These are phyloP conservation scores for Gyrodactylus bullatarudis DNA, from an alignment of 1,140 invertebrate genomes.

Conservation along the genomic window DNA sequence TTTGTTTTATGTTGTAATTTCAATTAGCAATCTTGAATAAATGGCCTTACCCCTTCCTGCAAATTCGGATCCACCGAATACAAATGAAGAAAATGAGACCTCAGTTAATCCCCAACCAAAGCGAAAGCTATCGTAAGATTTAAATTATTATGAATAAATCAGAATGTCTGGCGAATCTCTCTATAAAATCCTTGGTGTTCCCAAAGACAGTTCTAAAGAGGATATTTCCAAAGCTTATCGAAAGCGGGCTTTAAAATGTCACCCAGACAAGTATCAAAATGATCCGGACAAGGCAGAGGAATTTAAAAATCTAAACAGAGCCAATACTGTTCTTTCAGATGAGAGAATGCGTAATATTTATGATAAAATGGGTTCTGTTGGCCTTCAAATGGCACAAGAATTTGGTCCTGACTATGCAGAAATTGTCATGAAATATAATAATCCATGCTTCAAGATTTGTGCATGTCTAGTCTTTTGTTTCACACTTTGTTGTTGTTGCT, in stretches of 20 bases:
- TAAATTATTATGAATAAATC: neutral
- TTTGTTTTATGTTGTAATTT: no score
- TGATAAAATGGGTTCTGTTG: conserved; percentile 67
- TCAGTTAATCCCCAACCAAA: neutral
- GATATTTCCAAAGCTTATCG: neutral
- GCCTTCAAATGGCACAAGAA: conserved; percentile 69
- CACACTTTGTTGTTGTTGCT: neutral
- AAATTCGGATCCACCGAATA: neutral
- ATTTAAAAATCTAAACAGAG: conserved; percentile 67
- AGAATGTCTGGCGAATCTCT: neutral
- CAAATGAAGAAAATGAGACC: neutral
- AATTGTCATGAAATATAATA: conserved; percentile 34
- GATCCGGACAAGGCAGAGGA: neutral
- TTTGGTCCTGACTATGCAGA: conserved; percentile 79
- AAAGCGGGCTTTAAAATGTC: neutral
- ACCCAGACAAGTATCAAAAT: neutral
- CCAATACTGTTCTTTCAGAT: conserved; percentile 52
- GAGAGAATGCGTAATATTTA: conserved; percentile 71
- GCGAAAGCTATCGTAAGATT: neutral
- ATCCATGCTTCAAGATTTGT: conserved; percentile 1
- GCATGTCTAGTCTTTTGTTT: neutral
- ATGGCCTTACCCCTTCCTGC: neutral
- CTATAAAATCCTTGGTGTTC: neutral
- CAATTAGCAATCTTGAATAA: no score
- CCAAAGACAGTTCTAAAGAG: neutral